Evolutionary conservation across 2,888 invertebrate genomes (phyloP).

Genomic region (Drosophila neutralis): DNA sequence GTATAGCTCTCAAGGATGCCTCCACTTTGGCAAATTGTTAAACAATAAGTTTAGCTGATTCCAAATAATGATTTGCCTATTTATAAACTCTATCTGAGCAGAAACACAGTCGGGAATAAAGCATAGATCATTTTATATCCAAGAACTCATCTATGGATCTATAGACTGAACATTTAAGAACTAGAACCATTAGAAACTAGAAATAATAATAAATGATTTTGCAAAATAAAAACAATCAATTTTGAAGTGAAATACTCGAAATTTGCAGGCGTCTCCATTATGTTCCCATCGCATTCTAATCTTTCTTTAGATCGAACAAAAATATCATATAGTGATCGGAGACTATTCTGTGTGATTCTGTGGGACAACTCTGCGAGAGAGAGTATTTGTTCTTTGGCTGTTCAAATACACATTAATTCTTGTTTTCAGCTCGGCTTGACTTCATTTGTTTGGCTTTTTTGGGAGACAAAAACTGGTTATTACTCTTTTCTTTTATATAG

Average conservation of each 20-base stretch:
- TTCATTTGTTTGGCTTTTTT: constrained; percentile 82
- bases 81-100: not conserved
- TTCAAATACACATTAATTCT: constrained; percentile 23
- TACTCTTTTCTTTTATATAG: constrained; percentile 70
- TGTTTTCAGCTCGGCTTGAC: constrained; percentile 60
- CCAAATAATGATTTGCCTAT: not conserved
- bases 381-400: constrained; percentile 7
- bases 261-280: not conserved
- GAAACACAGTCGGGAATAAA: not conserved
- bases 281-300: not conserved
- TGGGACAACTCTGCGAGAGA: not conserved
- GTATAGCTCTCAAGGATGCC: not conserved
- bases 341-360: too few relatives aligned
- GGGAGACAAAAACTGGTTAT: constrained; percentile 83
- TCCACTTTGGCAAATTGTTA: not conserved
- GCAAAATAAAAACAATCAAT: too few relatives aligned
- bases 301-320: not conserved
- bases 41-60: not conserved
- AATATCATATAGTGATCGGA: not conserved
- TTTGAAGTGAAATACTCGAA: not conserved
- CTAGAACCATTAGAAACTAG: not conserved
- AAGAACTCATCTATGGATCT: not conserved
- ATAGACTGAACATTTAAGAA: not conserved
- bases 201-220: too few relatives aligned
- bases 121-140: not conserved